Base-by-base conservation (phyloP, 2,888 invertebrate species). In the Tetheella fluctuosa region DNA sequence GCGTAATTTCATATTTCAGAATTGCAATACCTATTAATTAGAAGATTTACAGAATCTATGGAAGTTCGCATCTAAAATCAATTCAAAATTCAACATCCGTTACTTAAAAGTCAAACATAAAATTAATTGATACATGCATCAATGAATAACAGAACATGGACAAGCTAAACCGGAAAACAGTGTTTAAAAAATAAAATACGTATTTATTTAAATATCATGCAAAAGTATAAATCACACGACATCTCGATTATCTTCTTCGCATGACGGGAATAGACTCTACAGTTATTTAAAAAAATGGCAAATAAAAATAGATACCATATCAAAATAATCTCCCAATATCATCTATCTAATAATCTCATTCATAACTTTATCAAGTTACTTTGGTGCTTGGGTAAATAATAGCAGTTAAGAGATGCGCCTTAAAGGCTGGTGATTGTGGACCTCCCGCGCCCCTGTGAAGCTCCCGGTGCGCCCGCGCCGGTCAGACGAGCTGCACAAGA, bases 401-500 rank as follows among this genome's bases (percentile, higher is more conserved):
- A 1, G 39, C 15, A n/a, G 15, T 57, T 54, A 58, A 56, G 37
- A 23, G 30, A 63, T 65, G 63, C 63, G 66, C 72, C 74, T 70
- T 72, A 70, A 74, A 67, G 70, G 65, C 67, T 64, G 64, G 64
- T 63, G 62, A 65, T 64, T 63, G 52, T 56, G 23, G 52, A 54
- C 62, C 54, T 39, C 54, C 60, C 30, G 13, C 59, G 58, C 8
- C 48, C 20, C 37, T 34, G 2, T 54, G 37, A 39, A 58, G 64
- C 72, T 76, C 74, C 74, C 70, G 70, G 67, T 69, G 67, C 65
- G 73, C 72, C 30, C 17, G 13, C 54, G 30, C 90, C 87, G 89
- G 91, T 91, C 83, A 76, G 80, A 90, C 91, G 69, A 83, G 90
- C 86, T 90, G 78, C 73, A 78, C 88, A 91, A 90, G 91, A 91